Evolutionary conservation across 2,113 vertebrate species (phyloP).

Genomic region (Oreochromis spilurus): DNA sequence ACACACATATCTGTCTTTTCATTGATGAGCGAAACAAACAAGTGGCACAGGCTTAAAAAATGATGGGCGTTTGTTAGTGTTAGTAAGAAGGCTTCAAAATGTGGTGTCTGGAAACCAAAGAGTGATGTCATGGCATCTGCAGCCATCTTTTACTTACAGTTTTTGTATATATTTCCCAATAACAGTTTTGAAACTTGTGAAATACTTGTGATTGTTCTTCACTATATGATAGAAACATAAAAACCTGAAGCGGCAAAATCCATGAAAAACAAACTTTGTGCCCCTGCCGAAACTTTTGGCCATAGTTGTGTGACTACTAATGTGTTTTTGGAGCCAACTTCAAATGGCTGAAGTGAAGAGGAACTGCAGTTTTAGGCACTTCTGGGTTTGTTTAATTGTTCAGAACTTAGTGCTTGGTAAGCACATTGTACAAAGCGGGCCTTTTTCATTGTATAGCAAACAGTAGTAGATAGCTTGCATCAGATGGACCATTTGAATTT

Average conservation of each 20-base stretch:
- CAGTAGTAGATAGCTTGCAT: not conserved
- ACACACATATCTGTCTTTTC: not conserved
- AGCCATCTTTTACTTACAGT: not conserved
- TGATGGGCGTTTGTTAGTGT: not conserved
- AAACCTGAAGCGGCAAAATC: not conserved
- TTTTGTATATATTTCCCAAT: not conserved
- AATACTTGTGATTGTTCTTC: not conserved
- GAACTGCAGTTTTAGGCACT: not conserved
- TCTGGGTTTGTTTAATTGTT: not conserved
- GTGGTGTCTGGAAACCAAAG: not conserved
- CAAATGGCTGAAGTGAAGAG: not conserved
- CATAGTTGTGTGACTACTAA: not conserved
- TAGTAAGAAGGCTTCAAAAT: not conserved
- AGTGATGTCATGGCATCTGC: not conserved
- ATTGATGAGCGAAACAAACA: not conserved
- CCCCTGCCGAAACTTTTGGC: not conserved
- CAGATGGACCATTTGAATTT: not conserved
- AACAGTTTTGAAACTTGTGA: not conserved
- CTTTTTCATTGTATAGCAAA: not conserved
- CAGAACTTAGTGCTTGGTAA: not conserved
- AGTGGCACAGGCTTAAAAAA: not conserved
- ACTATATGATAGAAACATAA: not conserved
- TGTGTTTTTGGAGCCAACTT: not conserved
- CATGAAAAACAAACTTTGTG: not conserved
- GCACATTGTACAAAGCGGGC: not conserved